Conservation (phyloP, 2,888 invertebrate genomes). For the Alitta virens region DNA sequence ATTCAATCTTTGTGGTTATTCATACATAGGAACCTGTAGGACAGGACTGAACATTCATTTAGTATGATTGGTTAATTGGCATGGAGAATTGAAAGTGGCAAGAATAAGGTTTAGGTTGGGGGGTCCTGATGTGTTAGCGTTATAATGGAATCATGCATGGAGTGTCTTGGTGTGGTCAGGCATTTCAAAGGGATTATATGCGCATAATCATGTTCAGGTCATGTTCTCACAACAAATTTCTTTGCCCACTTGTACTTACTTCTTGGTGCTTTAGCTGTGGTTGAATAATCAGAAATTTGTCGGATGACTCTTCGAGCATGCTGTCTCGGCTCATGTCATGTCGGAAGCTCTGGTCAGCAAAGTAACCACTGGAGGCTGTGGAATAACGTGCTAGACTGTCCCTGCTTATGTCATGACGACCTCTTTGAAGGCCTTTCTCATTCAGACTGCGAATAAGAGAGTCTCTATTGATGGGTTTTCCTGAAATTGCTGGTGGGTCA, state of each 20-base stretch:
- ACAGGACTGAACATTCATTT: too few species aligned
- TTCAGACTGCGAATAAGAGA: background rate
- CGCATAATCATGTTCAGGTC: background rate
- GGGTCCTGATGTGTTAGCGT: too few species aligned
- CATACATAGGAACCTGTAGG: too few species aligned
- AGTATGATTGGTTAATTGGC: too few species aligned
- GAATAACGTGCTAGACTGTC: slow-evolving; percentile 10
- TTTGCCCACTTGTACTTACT: slow-evolving; percentile 16
- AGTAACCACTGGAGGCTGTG: background rate
- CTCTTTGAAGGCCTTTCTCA: background rate
- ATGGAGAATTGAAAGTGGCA: too few species aligned
- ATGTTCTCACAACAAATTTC: too few species aligned
- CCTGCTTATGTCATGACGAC: background rate
- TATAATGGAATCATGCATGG: too few species aligned
- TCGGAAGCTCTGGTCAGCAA: background rate
- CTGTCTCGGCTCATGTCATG: slow-evolving; percentile 5
- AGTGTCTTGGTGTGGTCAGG: background rate
- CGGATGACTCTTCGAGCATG: slow-evolving; percentile 2
- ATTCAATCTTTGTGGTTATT: too few species aligned
- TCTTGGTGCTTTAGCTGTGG: slow-evolving; percentile 25
- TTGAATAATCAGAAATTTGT: slow-evolving; percentile 22
- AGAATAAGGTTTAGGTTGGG: too few species aligned
- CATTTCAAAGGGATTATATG: background rate
- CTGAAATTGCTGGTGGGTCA: background rate
- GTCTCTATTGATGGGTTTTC: background rate